These are phyloP conservation scores for Aix galericulata DNA, from an alignment of 2,113 vertebrate species.

Conservation along the genomic window DNA sequence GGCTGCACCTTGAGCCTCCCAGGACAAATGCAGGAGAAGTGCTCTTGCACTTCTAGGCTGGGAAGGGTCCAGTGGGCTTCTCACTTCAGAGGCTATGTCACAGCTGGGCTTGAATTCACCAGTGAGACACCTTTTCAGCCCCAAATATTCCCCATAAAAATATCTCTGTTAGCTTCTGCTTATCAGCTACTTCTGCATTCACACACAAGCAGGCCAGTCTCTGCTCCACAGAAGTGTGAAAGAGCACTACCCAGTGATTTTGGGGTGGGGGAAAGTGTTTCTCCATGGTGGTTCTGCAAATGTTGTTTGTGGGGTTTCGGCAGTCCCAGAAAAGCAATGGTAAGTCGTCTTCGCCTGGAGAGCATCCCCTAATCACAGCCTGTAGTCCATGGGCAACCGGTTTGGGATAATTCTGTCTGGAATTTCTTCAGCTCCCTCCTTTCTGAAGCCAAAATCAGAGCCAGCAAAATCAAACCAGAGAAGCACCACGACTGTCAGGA, in stretches of 20 bases:
- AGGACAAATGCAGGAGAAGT: fast-evolving
- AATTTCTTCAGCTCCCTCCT: background rate
- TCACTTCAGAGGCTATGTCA: background rate
- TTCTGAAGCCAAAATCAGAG: background rate
- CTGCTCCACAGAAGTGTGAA: background rate
- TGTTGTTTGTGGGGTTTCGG: background rate
- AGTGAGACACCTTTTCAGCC: background rate
- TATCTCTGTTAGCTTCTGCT: background rate
- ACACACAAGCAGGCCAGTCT: background rate
- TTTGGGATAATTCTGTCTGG: background rate
- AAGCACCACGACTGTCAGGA: background rate
- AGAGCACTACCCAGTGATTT: background rate
- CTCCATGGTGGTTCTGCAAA: background rate
- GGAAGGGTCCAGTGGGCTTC: background rate
- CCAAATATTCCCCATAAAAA: background rate
- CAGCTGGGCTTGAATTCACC: background rate
- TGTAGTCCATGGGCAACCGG: background rate
- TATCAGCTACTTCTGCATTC: background rate
- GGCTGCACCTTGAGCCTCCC: background rate
- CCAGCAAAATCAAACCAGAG: background rate
- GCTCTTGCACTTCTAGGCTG: fast-evolving
- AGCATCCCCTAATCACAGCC: background rate
- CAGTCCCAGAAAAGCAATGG: background rate
- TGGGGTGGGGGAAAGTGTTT: background rate
- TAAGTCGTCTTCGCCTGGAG: background rate